phyloP scores from a whole-genome alignment of 1,140 invertebrate genomes.

The Drosophila leontia region DNA sequence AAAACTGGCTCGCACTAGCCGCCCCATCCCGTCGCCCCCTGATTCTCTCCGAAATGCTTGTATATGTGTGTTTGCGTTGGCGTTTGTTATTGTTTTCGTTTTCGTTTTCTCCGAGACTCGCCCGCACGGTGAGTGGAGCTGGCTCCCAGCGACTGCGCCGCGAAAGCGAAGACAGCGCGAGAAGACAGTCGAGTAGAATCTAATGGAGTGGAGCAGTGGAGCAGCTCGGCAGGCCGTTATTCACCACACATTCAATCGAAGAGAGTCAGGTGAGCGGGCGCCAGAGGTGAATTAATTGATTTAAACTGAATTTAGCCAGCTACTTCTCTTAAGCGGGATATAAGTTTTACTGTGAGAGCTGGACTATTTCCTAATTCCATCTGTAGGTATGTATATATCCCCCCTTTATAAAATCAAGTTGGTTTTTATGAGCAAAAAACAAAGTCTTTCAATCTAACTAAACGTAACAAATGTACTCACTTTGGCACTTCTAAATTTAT shows the following conservation, averaged over 20 bases:
- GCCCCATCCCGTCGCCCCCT: constrained; percentile 21
- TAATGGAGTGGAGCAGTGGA: constrained; percentile 20
- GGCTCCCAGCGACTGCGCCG: constrained; percentile 24
- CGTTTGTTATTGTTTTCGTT: constrained; percentile 57
- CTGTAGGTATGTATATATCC: too few relatives aligned
- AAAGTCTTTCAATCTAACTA: not conserved
- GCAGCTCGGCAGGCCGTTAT: not conserved
- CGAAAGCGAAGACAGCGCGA: constrained; percentile 22
- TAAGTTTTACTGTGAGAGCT: too few relatives aligned
- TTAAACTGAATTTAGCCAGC: constrained; percentile 9
- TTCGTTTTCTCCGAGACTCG: constrained; percentile 20
- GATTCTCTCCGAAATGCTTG: not conserved
- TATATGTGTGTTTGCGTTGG: constrained; percentile 30
- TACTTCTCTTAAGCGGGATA: too few relatives aligned
- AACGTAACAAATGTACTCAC: not conserved
- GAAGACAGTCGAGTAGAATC: constrained; percentile 14
- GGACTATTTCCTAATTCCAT: too few relatives aligned
- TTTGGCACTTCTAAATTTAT: not conserved
- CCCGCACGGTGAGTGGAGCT: constrained; percentile 19
- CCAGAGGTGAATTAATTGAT: constrained; percentile 9
- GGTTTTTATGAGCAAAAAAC: not conserved
- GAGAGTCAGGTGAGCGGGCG: constrained; percentile 12
- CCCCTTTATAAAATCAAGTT: not conserved
- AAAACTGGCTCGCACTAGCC: constrained; percentile 53
- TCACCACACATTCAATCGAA: constrained; percentile 18